Evolutionary conservation across 2,888 invertebrate species (phyloP).

Genomic region (Hermodice carunculata): DNA sequence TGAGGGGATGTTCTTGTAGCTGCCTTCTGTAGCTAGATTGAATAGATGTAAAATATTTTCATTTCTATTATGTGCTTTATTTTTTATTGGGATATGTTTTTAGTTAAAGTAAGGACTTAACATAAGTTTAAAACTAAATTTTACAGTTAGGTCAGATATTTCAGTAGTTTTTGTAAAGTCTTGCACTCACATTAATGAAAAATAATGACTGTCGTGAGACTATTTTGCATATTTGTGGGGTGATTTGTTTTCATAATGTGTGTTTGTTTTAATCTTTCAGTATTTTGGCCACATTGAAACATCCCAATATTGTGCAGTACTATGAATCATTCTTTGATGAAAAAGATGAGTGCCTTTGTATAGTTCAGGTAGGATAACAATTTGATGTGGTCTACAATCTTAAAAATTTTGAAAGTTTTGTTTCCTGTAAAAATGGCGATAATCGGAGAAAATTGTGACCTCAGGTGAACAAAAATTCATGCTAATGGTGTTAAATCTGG

Average conservation of each 20-base stretch:
- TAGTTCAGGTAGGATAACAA: constrained; percentile 50
- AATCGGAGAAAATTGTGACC: too few species aligned
- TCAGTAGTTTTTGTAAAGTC: too few species aligned
- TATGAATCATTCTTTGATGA: constrained; percentile 60
- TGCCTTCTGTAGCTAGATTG: neutral
- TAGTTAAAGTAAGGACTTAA: neutral
- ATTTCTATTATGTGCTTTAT: neutral
- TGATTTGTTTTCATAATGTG: neutral
- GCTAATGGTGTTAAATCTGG: too few species aligned
- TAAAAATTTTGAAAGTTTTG: neutral
- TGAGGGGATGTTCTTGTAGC: too few species aligned
- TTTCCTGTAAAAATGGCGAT: too few species aligned
- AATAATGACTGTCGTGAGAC: neutral
- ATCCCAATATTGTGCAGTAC: constrained; percentile 62
- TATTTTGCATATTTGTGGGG: neutral
- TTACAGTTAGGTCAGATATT: too few species aligned
- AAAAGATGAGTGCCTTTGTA: constrained; percentile 50
- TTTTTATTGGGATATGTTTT: neutral
- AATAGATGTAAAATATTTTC: neutral
- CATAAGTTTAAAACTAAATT: neutral
- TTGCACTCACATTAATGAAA: too few species aligned
- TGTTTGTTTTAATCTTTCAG: constrained; percentile 38
- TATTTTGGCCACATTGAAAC: constrained; percentile 58
- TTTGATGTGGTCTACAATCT: neutral
- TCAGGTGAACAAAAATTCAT: too few species aligned